phyloP scores from a whole-genome alignment of 2,888 invertebrate genomes.

The Mimas tiliae region DNA sequence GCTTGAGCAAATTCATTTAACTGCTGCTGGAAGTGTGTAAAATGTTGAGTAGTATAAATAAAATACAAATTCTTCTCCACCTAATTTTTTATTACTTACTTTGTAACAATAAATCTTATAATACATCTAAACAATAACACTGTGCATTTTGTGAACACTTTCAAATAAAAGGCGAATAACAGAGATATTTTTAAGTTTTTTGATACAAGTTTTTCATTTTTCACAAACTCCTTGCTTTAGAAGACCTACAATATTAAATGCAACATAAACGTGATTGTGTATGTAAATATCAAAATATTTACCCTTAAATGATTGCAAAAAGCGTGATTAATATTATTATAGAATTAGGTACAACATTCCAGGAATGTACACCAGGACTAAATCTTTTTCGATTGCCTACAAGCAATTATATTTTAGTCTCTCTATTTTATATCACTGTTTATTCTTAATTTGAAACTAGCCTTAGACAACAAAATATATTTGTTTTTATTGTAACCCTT shows the following conservation, averaged over 20 bases:
- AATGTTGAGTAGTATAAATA: not conserved
- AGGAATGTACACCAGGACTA: not conserved
- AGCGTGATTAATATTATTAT: not conserved
- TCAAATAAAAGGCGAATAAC: not conserved
- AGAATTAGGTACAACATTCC: no score
- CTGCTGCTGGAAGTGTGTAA: not conserved
- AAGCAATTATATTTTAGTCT: not conserved
- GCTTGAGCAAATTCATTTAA: no score
- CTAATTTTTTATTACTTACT: constrained; percentile 8
- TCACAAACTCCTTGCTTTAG: not conserved
- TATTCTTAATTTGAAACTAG: not conserved
- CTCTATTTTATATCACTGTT: not conserved
- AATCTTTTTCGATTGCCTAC: not conserved
- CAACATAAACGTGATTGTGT: not conserved
- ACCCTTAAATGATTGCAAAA: not conserved
- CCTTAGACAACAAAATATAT: not conserved
- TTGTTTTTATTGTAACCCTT: not conserved
- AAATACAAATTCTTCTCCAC: not conserved
- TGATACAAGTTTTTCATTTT: not conserved
- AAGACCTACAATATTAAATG: not conserved
- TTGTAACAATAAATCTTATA: constrained; percentile 3
- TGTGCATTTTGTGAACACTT: not conserved
- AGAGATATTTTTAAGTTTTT: not conserved
- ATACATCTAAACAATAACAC: constrained; percentile 30
- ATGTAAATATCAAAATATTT: not conserved